Evolutionary conservation across 2,797 vertebrate species (phyloP), one percentile per base, ranked within the genome.

Genomic region (Leptodactylus fallax): DNA sequence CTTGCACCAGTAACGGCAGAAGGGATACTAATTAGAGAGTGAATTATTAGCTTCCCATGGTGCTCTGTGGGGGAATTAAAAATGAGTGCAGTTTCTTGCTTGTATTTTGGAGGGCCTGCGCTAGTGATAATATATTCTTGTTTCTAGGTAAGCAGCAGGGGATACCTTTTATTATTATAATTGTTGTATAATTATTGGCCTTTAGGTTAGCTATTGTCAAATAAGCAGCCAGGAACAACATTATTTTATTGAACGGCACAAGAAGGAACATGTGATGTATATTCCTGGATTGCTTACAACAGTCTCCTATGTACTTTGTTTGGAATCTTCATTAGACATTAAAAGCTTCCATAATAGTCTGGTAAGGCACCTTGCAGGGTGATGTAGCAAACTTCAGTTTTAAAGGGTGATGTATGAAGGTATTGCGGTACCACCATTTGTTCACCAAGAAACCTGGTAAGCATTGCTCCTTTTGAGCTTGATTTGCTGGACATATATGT

Each of bases 11-110:
- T 91, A 93, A 93, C 92, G 92, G 94, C 95, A 95, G 95, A 95
- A 95, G 94, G 94, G 94, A 93, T 92, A 94, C 95, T 96, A 96
- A 96, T 96, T 96, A 96, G 95, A 94, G 94, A 94, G 94, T 95
- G 95, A 96, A 95, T 95, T 95, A 96, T 96, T 95, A 94, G 94
- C 94, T 94, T 95, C 95, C 95, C 93, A 93, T 95, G 93, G 95
- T 95, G 95, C 95, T 94, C 95, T 94, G 95, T 94, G 92, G 94
- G 94, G 91, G 94, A 91, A 94, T 96, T 95, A 94, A 95, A 95
- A 95, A 96, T 94, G 94, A 96, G 92, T 91, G 91, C 93, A 90
- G 93, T 92, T 94, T 92, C 6, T 93, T 91, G 93, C 93, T 92
- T 90, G 91, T 90, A 91, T 94, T 94, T 94, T 27, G 91, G 92